Evolutionary conservation across 2,113 vertebrate genomes (phyloP).

Genomic region (Kobus ellipsiprymnus): DNA sequence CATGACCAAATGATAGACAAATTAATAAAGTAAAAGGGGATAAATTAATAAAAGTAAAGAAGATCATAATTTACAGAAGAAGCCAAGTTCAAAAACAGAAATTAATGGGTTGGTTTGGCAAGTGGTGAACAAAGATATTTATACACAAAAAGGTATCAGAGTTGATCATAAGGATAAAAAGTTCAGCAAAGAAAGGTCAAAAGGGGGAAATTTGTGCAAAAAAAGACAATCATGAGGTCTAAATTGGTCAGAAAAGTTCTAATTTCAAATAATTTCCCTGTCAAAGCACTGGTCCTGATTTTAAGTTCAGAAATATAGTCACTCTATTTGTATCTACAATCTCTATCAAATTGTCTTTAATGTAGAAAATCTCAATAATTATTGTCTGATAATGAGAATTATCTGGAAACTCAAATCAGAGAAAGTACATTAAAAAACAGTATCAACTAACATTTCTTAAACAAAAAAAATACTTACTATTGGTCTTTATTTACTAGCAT

Average conservation of each 20-base stretch:
- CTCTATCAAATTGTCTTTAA: background rate
- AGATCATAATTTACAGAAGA: background rate
- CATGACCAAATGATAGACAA: background rate
- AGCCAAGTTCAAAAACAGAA: background rate
- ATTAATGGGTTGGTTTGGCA: background rate
- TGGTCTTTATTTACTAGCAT: background rate
- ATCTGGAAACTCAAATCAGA: background rate
- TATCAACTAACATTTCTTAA: background rate
- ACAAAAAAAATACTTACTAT: background rate
- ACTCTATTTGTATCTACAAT: background rate
- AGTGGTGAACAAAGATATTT: conserved; percentile 6
- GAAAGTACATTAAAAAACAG: background rate
- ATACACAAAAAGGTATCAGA: background rate
- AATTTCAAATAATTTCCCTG: conserved; percentile 11
- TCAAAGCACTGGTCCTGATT: conserved; percentile 14
- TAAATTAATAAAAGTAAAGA: background rate
- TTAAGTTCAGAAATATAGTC: conserved; percentile 16
- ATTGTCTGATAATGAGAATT: conserved; percentile 3
- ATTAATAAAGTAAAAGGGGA: background rate
- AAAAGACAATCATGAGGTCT: background rate
- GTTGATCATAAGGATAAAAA: background rate
- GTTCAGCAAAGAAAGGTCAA: background rate
- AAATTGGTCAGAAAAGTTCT: background rate
- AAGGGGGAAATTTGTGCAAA: background rate
- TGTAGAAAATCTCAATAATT: conserved; percentile 5